phyloP scores from a whole-genome alignment of 2,113 vertebrate genomes.

The Isurus oxyrinchus region DNA sequence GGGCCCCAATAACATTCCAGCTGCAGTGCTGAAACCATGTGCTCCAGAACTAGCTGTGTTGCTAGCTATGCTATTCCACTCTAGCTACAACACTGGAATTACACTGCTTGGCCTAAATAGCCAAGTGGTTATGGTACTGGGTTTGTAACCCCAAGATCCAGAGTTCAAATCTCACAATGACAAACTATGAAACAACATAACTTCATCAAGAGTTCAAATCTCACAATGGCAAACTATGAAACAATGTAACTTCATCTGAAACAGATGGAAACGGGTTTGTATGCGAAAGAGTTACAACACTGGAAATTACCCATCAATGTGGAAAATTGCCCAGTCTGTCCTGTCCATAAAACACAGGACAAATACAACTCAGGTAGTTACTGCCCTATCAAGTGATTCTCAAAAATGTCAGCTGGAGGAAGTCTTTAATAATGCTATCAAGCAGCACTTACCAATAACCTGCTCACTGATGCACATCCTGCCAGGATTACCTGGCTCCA shows the following conservation, averaged over 20 bases:
- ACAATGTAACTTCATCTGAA: no score
- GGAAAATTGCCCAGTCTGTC: background rate
- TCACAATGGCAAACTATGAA: no score
- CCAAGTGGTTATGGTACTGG: no score
- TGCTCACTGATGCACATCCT: background rate
- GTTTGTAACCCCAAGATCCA: no score
- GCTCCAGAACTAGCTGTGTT: background rate
- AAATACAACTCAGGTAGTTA: background rate
- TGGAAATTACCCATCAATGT: background rate
- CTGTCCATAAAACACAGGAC: background rate
- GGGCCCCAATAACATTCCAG: background rate
- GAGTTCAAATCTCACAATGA: no score
- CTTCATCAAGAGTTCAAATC: no score
- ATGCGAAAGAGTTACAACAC: background rate
- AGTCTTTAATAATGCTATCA: background rate
- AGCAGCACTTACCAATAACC: no score
- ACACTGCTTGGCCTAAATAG: no score
- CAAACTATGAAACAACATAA: no score
- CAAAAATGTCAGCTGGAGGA: background rate
- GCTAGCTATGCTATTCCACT: background rate
- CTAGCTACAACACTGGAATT: background rate
- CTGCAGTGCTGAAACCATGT: background rate
- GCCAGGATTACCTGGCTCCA: background rate
- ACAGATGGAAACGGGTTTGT: no score
- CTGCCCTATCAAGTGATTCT: background rate